Evolutionary conservation across 2,888 invertebrate species (phyloP), one percentile per base, ranked within the genome.

Genomic region (Cerastis rubricosa): DNA sequence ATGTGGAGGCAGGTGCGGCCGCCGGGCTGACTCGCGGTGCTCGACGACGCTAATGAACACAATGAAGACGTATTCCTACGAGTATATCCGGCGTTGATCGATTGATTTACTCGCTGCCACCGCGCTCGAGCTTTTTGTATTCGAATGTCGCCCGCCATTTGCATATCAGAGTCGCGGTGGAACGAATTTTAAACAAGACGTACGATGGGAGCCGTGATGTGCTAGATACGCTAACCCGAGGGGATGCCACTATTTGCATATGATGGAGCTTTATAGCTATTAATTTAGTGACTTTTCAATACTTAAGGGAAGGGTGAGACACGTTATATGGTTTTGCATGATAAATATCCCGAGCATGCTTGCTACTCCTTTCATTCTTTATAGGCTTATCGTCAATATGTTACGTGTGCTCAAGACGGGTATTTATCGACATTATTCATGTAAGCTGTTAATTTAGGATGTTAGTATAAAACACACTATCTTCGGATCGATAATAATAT

Each of bases 21-120:
- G 87, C 83, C 69, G 81, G 57, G 43, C 51, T 51, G 74, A 80
- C 84, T 83, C 70, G 88, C 88, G 89, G 90, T 85, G 86, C 88
- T 87, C 92, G 90, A 87, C 94, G 94, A 94, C 96, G 93, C 95
- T 96, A 96, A 96, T 96, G 96, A 96, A 96, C 96, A 96, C 96
- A 96, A 96, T 96, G 96, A 96, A 96, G 96, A 96, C 96, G 95
- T 96, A 95, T 95, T 94, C 95, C 94, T 92, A 93, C 94, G 92
- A 93, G 91, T 93, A 93, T 96, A 96, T 96, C 96, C 96, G 96
- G 95, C 96, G 96, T 95, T 96, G 96, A 96, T 96, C 96, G 96
- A 96, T 96, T 96, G 96, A 96, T 96, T 96, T 96, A 96, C 95
- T 96, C 96, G 94, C 96, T 95, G 96, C 96, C 95, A 96, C 96